Evolutionary conservation across 2,113 vertebrate species (phyloP), one percentile per base, ranked within the genome.

Genomic region (Motacilla tschutschensis): DNA sequence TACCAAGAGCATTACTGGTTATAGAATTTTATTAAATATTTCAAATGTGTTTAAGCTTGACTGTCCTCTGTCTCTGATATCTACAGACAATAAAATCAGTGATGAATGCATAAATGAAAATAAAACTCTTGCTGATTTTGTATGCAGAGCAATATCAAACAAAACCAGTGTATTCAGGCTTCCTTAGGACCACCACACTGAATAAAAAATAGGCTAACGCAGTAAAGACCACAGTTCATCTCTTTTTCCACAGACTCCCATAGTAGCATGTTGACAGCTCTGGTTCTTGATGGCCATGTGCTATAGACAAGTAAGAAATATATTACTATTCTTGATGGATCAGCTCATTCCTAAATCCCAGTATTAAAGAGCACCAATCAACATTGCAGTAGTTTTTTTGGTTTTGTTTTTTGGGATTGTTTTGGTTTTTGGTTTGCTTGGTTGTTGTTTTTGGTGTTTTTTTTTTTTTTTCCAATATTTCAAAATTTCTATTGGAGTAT

Each of bases 321-420:
- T 38, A 72, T 54, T 65, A 20, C 41, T 58, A 54, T 38, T 83
- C 14, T 10, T 25, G 9, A 75, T 46, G 59, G 57, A 51, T 69
- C 20, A 51, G 10, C 10, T 85, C 10, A 36, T 60, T 75, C 44
- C 17, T 65, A 31, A 41, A 64, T 48, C 10, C 17, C 24, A 33
- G 10, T 38, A 48, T n/a, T 55, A 64, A 74, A 71, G 31, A 63
- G 2, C 9, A 67, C 4, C 8, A 57, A 64, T 17, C 14, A 3
- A 1, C 14, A 18, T 10, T 13, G 4, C 22, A 17, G 33, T 8
- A 5, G 5, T 8, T 3, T 6, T 4, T 8, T 28, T 26, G 4
- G n/a, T 16, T 16, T 57, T 65, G 55, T 48, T 63, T n/a, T 11
- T 12, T 17, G 24, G 16, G 24, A 36, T 54, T 35, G 10, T 17